Percentiles rank a stretch among this genome's conserved stretches.
Conservation (phyloP, 1,140 invertebrate species). For the Dolichoris vasculosae region DNA sequence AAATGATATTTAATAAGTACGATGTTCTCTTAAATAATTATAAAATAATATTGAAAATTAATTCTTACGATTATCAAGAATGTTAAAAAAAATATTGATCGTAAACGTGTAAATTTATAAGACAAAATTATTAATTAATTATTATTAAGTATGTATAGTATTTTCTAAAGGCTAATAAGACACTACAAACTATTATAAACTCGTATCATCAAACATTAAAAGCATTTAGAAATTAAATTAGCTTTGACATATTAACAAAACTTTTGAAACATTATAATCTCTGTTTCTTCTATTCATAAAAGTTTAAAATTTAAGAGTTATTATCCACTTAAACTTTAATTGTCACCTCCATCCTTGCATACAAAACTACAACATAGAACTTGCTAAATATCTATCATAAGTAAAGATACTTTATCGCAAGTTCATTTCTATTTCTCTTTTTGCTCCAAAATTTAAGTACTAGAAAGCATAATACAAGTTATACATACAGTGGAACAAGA, state of each 20-base stretch:
- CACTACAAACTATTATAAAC: neutral
- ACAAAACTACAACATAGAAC: neutral
- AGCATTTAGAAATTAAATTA: neutral
- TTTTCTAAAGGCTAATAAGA: too few relatives aligned
- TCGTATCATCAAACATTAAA: neutral
- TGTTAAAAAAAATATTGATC: too few relatives aligned
- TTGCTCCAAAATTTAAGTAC: neutral
- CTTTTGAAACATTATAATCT: neutral
- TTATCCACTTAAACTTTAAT: neutral
- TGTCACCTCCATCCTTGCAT: neutral
- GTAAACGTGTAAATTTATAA: too few relatives aligned
- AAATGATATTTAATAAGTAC: too few relatives aligned
- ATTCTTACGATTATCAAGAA: too few relatives aligned
- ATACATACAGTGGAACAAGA: neutral
- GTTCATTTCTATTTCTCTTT: neutral
- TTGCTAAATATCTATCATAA: conserved; percentile 11
- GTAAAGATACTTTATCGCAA: conserved; percentile 17
- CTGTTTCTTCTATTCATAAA: neutral
- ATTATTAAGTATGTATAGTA: too few relatives aligned
- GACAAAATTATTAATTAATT: too few relatives aligned
- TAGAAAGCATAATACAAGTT: conserved; percentile 29
- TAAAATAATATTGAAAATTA: too few relatives aligned
- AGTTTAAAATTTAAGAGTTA: neutral
- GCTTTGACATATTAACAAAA: neutral
- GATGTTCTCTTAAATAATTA: too few relatives aligned